phyloP scores from a whole-genome alignment of 2,797 vertebrate species.

The Acanthiza pusilla region DNA sequence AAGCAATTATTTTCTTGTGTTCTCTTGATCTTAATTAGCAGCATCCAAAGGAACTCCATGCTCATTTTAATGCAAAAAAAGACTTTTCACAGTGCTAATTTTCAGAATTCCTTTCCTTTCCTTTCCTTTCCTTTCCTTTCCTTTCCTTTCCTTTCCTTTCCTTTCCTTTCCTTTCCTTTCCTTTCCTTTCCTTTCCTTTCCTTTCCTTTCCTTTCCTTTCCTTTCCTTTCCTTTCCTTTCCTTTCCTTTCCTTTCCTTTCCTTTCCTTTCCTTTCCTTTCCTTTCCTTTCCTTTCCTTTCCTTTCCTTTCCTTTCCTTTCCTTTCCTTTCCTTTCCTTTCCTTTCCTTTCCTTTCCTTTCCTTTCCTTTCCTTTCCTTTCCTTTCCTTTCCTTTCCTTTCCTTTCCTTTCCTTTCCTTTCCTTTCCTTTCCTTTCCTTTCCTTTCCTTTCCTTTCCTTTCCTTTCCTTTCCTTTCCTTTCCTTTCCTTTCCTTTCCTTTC shows the following conservation, averaged over 20 bases:
- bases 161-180: accelerated
- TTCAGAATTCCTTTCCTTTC: background rate
- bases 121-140: background rate
- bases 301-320: too few species aligned
- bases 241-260: too few species aligned
- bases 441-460: background rate
- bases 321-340: too few species aligned
- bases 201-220: too few species aligned
- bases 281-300: too few species aligned
- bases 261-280: too few species aligned
- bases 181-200: too few species aligned
- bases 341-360: background rate
- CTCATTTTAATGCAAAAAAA: background rate
- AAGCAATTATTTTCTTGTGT: background rate
- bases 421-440: accelerated
- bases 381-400: background rate
- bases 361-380: background rate
- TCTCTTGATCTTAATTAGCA: background rate
- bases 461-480: background rate
- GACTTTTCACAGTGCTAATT: background rate
- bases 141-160: background rate
- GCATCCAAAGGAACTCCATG: background rate
- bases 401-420: background rate
- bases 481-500: background rate
- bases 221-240: too few species aligned